A percentile compares a stretch with the other conserved stretches of the same genome.
These are phyloP conservation scores for Paradoxurus hermaphroditus DNA, from an alignment of 2,113 vertebrate species.

Conservation along the genomic window DNA sequence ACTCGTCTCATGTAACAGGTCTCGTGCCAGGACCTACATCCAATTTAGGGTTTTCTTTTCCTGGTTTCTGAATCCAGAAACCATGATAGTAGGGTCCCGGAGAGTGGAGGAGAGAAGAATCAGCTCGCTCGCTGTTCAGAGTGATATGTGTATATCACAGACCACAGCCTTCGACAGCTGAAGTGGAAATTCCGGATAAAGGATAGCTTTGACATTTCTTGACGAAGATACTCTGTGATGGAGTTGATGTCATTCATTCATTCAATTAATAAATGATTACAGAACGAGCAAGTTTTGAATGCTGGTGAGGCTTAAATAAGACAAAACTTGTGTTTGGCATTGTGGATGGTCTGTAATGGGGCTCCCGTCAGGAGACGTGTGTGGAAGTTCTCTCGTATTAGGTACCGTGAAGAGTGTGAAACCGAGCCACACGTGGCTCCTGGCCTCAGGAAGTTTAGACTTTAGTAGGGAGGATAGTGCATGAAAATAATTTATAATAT, in stretches of 20 bases:
- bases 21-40: accelerated
- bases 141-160: neutral
- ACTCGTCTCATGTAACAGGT: accelerated
- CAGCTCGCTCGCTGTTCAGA: neutral
- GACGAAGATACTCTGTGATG: neutral
- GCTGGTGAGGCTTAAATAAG: neutral
- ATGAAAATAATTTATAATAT: neutral
- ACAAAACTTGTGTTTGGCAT: neutral
- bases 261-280: neutral
- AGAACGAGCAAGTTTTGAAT: no score
- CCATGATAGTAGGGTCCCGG: neutral
- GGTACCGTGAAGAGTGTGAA: accelerated
- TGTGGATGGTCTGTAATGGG: accelerated
- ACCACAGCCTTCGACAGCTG: neutral
- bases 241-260: neutral
- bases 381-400: accelerated
- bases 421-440: neutral
- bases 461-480: no score
- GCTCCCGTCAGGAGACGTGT: neutral
- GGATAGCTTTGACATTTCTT: neutral
- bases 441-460: neutral
- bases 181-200: neutral
- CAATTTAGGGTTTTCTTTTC: neutral
- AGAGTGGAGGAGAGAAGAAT: neutral
- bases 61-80: neutral